These are phyloP conservation scores for Batillaria attramentaria DNA, from an alignment of 1,140 invertebrate genomes.

Conservation along the genomic window DNA sequence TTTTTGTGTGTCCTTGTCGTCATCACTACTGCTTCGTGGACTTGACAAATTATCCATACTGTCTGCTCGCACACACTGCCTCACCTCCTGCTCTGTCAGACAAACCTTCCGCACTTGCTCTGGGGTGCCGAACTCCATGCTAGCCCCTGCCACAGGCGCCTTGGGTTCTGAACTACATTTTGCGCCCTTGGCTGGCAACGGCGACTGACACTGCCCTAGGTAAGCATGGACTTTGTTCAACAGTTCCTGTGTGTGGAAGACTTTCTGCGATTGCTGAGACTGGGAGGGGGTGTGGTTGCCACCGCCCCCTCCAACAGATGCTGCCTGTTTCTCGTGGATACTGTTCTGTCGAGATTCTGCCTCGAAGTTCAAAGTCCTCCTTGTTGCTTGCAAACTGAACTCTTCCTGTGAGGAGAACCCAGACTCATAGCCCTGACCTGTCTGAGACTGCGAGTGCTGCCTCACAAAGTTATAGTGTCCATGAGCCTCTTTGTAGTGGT, in stretches of 20 bases:
- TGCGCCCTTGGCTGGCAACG: no score
- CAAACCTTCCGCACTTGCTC: conserved; percentile 6
- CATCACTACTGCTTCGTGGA: conserved; percentile 9
- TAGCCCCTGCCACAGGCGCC: neutral
- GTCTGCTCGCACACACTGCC: conserved; percentile 7
- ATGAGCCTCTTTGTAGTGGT: neutral
- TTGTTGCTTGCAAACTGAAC: conserved; percentile 60
- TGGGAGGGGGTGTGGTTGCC: neutral
- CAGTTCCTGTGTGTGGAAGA: conserved; percentile 26
- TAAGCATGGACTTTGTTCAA: conserved; percentile 29
- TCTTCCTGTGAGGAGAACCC: conserved; percentile 40
- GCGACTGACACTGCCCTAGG: conserved; percentile 26
- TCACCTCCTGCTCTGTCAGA: conserved; percentile 28
- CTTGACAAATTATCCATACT: neutral
- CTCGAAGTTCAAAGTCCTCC: conserved; percentile 58
- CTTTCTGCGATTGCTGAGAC: neutral
- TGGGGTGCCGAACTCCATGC: conserved; percentile 30
- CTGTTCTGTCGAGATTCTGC: conserved; percentile 43
- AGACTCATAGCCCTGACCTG: conserved; percentile 23
- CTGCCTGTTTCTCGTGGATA: neutral
- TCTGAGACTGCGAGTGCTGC: neutral
- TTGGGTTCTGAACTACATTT: neutral
- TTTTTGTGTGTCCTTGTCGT: neutral
- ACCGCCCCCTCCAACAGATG: neutral
- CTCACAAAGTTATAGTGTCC: neutral